phyloP scores from a whole-genome alignment of 1,140 invertebrate species.

The Himalopsyche phryganea region DNA sequence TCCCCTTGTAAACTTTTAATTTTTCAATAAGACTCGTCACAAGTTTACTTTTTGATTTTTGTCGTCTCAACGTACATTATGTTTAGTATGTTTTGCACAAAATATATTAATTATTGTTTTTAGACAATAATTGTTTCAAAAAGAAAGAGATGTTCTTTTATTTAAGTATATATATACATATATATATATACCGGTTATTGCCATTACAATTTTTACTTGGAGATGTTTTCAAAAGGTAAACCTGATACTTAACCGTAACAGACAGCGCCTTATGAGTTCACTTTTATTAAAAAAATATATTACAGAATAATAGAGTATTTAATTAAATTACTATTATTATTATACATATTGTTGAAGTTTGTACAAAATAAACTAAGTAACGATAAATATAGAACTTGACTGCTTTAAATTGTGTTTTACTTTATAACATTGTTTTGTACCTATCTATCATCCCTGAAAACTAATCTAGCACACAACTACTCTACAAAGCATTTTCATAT shows the following conservation, averaged over 20 bases:
- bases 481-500: no score
- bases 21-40: slow-evolving; percentile 11
- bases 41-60: slow-evolving; percentile 7
- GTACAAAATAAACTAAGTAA: slow-evolving; percentile 60
- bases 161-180: slow-evolving; percentile 21
- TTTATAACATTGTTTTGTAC: no score
- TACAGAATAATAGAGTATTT: slow-evolving; percentile 55
- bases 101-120: slow-evolving; percentile 23
- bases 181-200: slow-evolving; percentile 19
- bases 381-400: slow-evolving; percentile 58
- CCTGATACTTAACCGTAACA: slow-evolving; percentile 30
- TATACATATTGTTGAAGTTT: slow-evolving; percentile 59
- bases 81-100: slow-evolving; percentile 32
- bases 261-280: slow-evolving; percentile 34
- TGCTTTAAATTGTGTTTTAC: slow-evolving; percentile 43
- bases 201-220: slow-evolving; percentile 31
- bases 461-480: no score
- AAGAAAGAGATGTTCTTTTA: slow-evolving; percentile 16
- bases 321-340: slow-evolving; percentile 58
- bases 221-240: slow-evolving; percentile 27
- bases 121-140: slow-evolving; percentile 34
- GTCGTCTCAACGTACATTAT: slow-evolving; percentile 25
- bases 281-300: slow-evolving; percentile 40
- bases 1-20: slow-evolving; percentile 24
- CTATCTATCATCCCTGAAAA: no score